Evolutionary conservation across 2,888 invertebrate species (phyloP), one percentile per base, ranked within the genome.

Genomic region (Drosophila limbata): DNA sequence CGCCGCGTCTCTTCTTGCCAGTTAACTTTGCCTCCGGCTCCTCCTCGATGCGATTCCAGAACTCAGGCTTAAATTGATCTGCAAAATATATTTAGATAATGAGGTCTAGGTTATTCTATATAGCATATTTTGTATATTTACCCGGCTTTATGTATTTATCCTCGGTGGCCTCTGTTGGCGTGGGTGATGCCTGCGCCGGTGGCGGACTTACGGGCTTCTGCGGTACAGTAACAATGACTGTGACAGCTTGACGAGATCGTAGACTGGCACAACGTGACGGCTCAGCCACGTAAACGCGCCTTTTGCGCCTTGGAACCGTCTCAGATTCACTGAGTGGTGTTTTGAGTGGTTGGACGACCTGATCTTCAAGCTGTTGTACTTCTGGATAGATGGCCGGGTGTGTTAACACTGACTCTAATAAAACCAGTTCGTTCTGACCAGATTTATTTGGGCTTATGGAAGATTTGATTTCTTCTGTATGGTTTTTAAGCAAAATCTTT

Each of bases 41-140:
- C 45, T 71, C 73, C 28, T 89, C 85, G 33, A 86, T 78, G 5
- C 21, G 15, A 64, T 86, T 88, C 83, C 85, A 89, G 47, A 50
- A 55, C 4, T 70, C 73, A 1, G 78, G 40, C 0, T 51, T 80
- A 25, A 80, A 82, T 5, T 70, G 37, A 10, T 78, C 85, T 89
- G 66, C 4, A 52, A 61, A 17, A 2, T 9, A 4, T n/a, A 1
- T 1, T 8, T 19, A n/a, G 13, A 28, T 4, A 4, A 2, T 19
- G 39, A 17, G 17, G 1, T 11, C 8, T 21, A 8, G 9, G 11
- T 11, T 33, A 17, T 4, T 25, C 13, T 21, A 8, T 44, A 21
- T 28, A 28, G 28, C 28, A 21, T 1, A 21, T 8, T 25, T 48
- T 2, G 6, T 5, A 1, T 3, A 10, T 17, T 67, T 57, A 84